phyloP scores from a whole-genome alignment of 1,140 invertebrate species.

The Ceratoteleas bidentatus region DNA sequence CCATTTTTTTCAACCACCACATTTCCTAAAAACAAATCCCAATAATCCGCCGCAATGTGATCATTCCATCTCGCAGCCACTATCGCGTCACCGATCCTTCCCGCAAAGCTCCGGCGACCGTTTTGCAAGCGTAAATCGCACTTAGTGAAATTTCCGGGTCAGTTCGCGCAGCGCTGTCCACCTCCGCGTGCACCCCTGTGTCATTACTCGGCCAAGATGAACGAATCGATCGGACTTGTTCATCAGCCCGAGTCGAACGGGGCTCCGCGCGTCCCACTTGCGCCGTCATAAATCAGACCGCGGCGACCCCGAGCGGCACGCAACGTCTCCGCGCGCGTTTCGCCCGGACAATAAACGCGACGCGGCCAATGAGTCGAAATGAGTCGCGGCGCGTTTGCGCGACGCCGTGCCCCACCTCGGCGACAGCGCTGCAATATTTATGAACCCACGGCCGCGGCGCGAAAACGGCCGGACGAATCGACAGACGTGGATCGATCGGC shows the following conservation, averaged over 20 bases:
- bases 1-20: no score
- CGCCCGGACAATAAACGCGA: slow-evolving; percentile 23
- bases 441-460: slow-evolving; percentile 11
- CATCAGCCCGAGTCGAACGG: slow-evolving; percentile 30
- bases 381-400: no score
- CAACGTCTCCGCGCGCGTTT: slow-evolving; percentile 9
- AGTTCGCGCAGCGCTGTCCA: background rate
- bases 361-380: no score
- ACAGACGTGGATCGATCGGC: no score
- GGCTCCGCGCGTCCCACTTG: slow-evolving; percentile 24
- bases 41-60: background rate
- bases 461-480: background rate
- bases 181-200: background rate
- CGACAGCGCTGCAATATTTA: slow-evolving; percentile 15
- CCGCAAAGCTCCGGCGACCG: no score
- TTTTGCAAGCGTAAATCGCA: no score
- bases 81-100: no score
- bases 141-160: background rate
- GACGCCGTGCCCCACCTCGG: no score
- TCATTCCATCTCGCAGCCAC: no score
- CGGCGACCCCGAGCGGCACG: background rate
- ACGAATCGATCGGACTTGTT: slow-evolving; percentile 26
- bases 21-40: background rate
- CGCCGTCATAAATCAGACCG: slow-evolving; percentile 27
- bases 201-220: slow-evolving; percentile 18